A percentile compares a stretch with the other conserved stretches of the same genome.
These are phyloP conservation scores for Leptura quadrifasciata DNA, from an alignment of 2,888 invertebrate genomes.

Conservation along the genomic window DNA sequence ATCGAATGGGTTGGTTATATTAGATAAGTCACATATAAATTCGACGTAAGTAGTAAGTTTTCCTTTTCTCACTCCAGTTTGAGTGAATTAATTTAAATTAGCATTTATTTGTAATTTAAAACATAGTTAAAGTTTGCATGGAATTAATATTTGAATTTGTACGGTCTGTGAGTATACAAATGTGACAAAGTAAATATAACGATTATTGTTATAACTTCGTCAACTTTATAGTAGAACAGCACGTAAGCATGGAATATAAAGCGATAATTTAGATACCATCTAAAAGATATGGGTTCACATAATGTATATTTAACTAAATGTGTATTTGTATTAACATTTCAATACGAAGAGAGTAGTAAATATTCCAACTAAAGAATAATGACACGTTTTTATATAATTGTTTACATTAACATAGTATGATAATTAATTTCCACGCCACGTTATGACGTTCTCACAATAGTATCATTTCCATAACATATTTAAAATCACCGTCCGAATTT, in stretches of 20 bases:
- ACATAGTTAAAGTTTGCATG: background rate
- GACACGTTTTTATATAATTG: too few species aligned
- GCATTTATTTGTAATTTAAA: too few species aligned
- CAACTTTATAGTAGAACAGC: background rate
- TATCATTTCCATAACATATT: too few species aligned
- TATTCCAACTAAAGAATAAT: background rate
- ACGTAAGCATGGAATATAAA: constrained; percentile 9
- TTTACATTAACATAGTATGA: too few species aligned
- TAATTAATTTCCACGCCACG: too few species aligned
- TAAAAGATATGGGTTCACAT: constrained; percentile 7
- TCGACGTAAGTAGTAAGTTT: too few species aligned
- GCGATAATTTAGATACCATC: constrained; percentile 12
- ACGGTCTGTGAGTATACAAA: background rate
- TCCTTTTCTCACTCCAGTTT: too few species aligned
- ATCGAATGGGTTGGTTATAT: too few species aligned
- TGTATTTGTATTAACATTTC: background rate
- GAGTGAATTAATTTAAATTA: too few species aligned
- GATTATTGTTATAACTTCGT: background rate
- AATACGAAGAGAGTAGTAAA: background rate
- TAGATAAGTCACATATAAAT: too few species aligned
- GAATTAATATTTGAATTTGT: background rate
- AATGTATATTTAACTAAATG: constrained; percentile 8
- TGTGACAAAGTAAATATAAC: background rate
- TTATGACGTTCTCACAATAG: too few species aligned
- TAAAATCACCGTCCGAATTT: too few species aligned